Conservation (phyloP, 2,113 vertebrate genomes). For the Cheirogaleus medius region DNA sequence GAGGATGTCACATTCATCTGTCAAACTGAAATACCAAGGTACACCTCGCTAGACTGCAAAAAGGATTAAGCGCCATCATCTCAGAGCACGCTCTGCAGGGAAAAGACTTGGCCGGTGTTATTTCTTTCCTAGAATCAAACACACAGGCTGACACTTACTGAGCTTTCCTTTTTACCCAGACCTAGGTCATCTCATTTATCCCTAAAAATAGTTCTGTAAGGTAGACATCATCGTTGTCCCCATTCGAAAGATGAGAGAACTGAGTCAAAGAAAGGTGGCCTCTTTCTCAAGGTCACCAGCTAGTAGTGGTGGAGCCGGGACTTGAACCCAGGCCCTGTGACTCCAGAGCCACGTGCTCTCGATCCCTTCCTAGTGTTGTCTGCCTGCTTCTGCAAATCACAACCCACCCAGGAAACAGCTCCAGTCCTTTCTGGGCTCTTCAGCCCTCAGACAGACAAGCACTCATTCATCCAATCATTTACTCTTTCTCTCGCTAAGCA, state of each 20-base stretch:
- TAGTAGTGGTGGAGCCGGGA: not conserved
- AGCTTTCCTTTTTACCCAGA: not conserved
- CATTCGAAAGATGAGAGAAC: not conserved
- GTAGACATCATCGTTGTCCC: not conserved
- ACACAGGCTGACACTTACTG: not conserved
- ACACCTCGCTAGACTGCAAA: not conserved
- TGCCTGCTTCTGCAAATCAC: not conserved
- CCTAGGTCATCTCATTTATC: not conserved
- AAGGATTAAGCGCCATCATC: rapidly evolving
- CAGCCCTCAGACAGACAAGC: rapidly evolving
- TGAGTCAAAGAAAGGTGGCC: not conserved
- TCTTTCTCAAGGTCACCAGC: not conserved
- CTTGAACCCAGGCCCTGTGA: not conserved
- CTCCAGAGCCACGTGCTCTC: not conserved
- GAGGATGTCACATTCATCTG: not conserved
- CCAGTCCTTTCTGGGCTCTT: not conserved
- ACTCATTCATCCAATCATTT: too few species aligned
- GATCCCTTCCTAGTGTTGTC: not conserved
- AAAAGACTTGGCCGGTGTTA: rapidly evolving
- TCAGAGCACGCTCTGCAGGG: rapidly evolving
- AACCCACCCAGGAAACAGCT: not conserved
- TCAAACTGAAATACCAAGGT: not conserved
- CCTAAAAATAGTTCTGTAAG: not conserved
- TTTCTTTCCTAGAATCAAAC: not conserved
- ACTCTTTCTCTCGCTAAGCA: not conserved